Evolutionary conservation across 2,888 invertebrate genomes (phyloP).

Genomic region (Octodonta nipae): DNA sequence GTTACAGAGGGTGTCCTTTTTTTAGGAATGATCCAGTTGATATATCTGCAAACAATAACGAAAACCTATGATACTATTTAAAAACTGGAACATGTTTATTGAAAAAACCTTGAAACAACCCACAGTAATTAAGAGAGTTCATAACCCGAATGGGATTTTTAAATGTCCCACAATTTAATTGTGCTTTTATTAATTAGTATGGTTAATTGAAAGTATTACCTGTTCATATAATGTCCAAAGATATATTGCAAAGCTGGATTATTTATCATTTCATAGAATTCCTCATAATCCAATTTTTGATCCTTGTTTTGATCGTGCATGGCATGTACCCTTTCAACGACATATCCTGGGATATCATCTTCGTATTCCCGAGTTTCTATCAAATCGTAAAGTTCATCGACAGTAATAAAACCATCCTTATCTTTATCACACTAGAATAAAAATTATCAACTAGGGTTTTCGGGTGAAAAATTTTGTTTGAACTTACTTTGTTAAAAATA

Average conservation of each 20-base stretch:
- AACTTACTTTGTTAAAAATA: slow-evolving; percentile 20
- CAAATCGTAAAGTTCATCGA: slow-evolving; percentile 49
- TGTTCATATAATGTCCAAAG: slow-evolving; percentile 50
- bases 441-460: not conserved
- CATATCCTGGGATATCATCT: slow-evolving; percentile 48
- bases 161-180: too few relatives aligned
- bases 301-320: slow-evolving; percentile 52
- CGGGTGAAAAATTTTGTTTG: slow-evolving; percentile 9
- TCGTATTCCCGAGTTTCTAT: slow-evolving; percentile 48
- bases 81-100: too few relatives aligned
- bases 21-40: slow-evolving; percentile 19
- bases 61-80: too few relatives aligned
- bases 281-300: slow-evolving; percentile 54
- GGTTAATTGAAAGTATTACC: too few relatives aligned
- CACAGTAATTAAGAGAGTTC: too few relatives aligned
- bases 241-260: slow-evolving; percentile 47
- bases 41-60: slow-evolving; percentile 19
- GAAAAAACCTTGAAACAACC: too few relatives aligned
- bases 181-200: too few relatives aligned
- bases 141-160: too few relatives aligned
- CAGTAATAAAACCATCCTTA: slow-evolving; percentile 54
- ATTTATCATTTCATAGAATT: slow-evolving; percentile 59
- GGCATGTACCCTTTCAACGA: slow-evolving; percentile 52
- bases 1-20: slow-evolving; percentile 14
- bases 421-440: slow-evolving; percentile 54